Conservation (phyloP, 2,888 invertebrate species). For the Nephrotoma flavescens region DNA sequence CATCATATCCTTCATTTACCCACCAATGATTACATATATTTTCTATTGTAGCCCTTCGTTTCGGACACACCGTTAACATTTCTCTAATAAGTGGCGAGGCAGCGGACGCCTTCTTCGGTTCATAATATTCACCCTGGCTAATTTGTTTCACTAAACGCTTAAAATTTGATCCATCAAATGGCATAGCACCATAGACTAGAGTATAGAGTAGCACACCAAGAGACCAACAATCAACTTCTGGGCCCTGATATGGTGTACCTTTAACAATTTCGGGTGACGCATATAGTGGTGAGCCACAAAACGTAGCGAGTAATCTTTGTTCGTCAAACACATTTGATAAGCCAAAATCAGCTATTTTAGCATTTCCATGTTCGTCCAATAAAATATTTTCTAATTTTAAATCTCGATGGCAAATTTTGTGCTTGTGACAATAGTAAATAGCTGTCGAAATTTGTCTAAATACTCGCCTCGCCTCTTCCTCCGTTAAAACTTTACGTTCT, state of each 20-base stretch:
- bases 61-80: conserved; percentile 86
- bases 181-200: conserved; percentile 98
- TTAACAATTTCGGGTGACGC: conserved; percentile 97
- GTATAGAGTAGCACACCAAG: conserved; percentile 94
- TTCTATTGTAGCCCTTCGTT: conserved; percentile 78
- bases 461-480: conserved; percentile 84
- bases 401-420: conserved; percentile 93
- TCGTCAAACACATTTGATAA: conserved; percentile 93
- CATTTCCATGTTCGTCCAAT: conserved; percentile 83
- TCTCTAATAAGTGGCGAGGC: conserved; percentile 88
- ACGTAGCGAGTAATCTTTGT: conserved; percentile 71
- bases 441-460: conserved; percentile 95
- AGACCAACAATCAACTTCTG: conserved; percentile 92
- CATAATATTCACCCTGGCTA: conserved; percentile 93
- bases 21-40: conserved; percentile 95
- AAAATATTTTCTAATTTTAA: conserved; percentile 91
- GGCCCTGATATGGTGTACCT: conserved; percentile 92
- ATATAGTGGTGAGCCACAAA: conserved; percentile 92
- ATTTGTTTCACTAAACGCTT: conserved; percentile 93
- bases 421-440: conserved; percentile 96
- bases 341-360: conserved; percentile 99
- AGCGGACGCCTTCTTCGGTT: conserved; percentile 85
- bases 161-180: conserved; percentile 96
- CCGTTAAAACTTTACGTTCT: conserved; percentile 76
- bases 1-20: conserved; percentile 78